A percentile compares a stretch with the other conserved stretches of the same genome.
These are phyloP conservation scores for Pristionchus mayeri DNA, from an alignment of 2,888 invertebrate genomes.

Conservation along the genomic window DNA sequence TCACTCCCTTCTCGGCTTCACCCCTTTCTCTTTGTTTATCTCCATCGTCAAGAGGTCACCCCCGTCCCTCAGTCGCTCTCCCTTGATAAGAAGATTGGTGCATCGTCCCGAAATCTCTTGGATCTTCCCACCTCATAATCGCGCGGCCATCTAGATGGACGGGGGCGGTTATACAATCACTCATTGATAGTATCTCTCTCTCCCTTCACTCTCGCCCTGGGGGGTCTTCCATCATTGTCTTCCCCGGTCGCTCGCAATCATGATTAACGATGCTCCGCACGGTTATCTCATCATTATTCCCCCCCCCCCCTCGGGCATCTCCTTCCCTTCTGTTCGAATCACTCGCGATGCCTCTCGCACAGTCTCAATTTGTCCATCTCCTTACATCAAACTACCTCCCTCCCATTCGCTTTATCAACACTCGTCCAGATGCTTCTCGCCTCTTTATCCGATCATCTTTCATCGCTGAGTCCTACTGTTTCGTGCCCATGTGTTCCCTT, in stretches of 20 bases:
- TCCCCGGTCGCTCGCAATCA: slow-evolving; percentile 7
- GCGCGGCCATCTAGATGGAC: background rate
- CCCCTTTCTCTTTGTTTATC: slow-evolving; percentile 34
- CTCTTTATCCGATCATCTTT: slow-evolving; percentile 45
- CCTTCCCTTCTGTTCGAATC: background rate
- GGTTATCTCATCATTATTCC: slow-evolving; percentile 13
- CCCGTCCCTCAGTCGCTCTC: background rate
- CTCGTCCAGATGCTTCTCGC: slow-evolving; percentile 32
- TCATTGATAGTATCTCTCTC: slow-evolving; percentile 37
- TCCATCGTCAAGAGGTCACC: slow-evolving; percentile 38
- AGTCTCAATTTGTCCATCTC: slow-evolving; percentile 28
- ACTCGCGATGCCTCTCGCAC: background rate
- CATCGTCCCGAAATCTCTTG: background rate
- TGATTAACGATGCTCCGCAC: slow-evolving; percentile 47
- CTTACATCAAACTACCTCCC: slow-evolving; percentile 16
- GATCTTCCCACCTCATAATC: slow-evolving; percentile 37
- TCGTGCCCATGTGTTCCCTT: slow-evolving; percentile 27
- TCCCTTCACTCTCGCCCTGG: slow-evolving; percentile 14
- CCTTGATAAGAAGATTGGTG: slow-evolving; percentile 45
- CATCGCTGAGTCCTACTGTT: slow-evolving; percentile 24
- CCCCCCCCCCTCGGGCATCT: slow-evolving; percentile 1
- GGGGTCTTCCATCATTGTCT: slow-evolving; percentile 32
- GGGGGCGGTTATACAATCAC: slow-evolving; percentile 41
- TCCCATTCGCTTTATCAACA: slow-evolving; percentile 34
- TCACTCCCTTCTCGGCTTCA: background rate